Evolutionary conservation across 2,113 vertebrate species (phyloP), one percentile per base, ranked within the genome.

Genomic region (Scalopus aquaticus): DNA sequence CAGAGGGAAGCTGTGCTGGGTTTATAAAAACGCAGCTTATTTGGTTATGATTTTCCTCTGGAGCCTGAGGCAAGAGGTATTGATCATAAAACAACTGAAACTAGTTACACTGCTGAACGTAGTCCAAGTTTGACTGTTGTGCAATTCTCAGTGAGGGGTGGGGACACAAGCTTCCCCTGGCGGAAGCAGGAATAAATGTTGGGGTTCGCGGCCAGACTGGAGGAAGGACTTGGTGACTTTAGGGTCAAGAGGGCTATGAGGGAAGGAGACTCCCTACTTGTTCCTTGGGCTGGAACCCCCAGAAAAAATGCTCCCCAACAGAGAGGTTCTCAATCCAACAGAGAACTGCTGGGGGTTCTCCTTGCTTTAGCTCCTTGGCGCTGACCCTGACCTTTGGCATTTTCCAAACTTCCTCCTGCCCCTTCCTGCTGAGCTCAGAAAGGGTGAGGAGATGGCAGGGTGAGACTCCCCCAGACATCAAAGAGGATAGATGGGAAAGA

Each of bases 71-170:
- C 95, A 64, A 96, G 85, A 88, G 67, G 88, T 97, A 98, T 97
- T 96, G 97, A 97, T 98, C 92, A 93, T 96, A 97, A 98, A 93
- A 93, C 95, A 98, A 97, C 89, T 12, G 24, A 98, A 97, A 96
- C 94, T 95, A 90, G 82, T 86, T 77, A 35, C 92, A 92, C 90
- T 93, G 51, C 96, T 82, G 51, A 96, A 78, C 56, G 90, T 82
- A 54, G 72, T 94, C 2, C 84, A 67, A 65, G 76, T 89, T 69
- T 96, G 92, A 91, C 79, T 91, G 84, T 96, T 91, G 81, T 15
- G 90, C 39, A 96, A 94, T 96, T 93, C 79, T 94, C 93, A 94
- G 65, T 60, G 74, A 58, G 83, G 67, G 60, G 84, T 83, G 8
- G n/a, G 65, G 3, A 95, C 95, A 72, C 94, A 94, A 30, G 32